Conservation (phyloP, 2,797 vertebrate genomes). For the Pogoniulus pusillus region DNA sequence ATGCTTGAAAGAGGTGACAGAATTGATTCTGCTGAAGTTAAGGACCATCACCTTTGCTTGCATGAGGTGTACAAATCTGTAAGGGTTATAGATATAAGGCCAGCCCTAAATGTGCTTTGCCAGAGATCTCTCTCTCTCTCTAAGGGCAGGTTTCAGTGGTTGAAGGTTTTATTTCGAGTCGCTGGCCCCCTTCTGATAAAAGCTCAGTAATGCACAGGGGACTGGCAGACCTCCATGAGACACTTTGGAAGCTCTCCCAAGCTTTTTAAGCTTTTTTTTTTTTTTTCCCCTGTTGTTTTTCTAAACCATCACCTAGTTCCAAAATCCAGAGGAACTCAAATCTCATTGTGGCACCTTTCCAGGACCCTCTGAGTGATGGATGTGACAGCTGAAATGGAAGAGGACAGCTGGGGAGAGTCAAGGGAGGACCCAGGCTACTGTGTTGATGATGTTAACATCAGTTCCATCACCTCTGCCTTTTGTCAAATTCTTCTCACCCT, state of each 20-base stretch:
- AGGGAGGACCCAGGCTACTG: not conserved
- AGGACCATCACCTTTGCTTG: not conserved
- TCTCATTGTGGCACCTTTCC: not conserved
- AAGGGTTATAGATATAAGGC: not conserved
- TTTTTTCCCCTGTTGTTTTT: not conserved
- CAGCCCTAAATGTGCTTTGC: not conserved
- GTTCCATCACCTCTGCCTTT: not conserved
- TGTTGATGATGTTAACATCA: not conserved
- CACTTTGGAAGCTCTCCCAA: not conserved
- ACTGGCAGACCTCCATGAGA: not conserved
- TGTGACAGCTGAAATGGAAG: not conserved
- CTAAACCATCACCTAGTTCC: not conserved
- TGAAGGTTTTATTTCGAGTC: not conserved
- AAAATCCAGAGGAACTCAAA: not conserved
- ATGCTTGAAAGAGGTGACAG: not conserved
- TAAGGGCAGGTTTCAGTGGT: not conserved
- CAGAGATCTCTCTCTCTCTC: rapidly evolving
- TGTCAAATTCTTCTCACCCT: not conserved
- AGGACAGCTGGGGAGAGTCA: not conserved
- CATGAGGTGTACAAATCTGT: not conserved
- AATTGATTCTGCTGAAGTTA: not conserved
- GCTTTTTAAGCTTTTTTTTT: not conserved
- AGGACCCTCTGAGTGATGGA: not conserved
- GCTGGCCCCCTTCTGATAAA: not conserved
- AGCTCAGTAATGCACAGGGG: not conserved